These are phyloP conservation scores for Podarcis siculus DNA, from an alignment of 2,797 vertebrate genomes.

Conservation along the genomic window DNA sequence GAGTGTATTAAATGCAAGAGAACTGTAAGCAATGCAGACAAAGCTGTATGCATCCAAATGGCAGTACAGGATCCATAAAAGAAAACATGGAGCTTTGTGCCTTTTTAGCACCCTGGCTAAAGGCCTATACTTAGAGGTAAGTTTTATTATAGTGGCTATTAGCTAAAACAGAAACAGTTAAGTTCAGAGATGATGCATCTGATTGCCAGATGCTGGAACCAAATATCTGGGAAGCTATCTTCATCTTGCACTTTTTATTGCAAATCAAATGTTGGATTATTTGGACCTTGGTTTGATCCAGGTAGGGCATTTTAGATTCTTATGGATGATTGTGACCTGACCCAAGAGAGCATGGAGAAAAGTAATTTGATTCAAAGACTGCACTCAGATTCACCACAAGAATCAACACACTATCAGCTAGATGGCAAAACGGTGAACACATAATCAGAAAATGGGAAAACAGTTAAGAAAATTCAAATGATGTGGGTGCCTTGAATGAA, in stretches of 20 bases:
- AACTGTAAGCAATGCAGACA: neutral
- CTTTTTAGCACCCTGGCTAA: neutral
- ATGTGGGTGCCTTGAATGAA: neutral
- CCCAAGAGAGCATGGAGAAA: neutral
- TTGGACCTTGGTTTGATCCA: neutral
- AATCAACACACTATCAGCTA: slow-evolving; percentile 14
- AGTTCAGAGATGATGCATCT: neutral
- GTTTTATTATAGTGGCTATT: neutral
- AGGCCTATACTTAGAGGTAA: neutral
- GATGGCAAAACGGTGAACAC: accelerated
- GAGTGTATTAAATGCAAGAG: neutral
- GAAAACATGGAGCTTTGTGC: neutral
- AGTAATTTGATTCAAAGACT: neutral
- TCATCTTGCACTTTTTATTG: neutral
- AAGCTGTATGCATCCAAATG: neutral
- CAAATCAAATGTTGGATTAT: neutral
- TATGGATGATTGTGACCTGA: neutral
- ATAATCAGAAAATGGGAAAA: neutral
- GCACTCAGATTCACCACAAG: neutral
- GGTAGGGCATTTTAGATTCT: neutral
- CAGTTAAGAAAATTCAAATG: neutral
- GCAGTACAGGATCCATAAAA: neutral
- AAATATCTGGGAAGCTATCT: neutral
- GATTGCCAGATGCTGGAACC: neutral
- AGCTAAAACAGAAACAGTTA: neutral